Evolutionary conservation across 2,888 invertebrate genomes (phyloP).

Genomic region (Drosophila suboccidentalis): DNA sequence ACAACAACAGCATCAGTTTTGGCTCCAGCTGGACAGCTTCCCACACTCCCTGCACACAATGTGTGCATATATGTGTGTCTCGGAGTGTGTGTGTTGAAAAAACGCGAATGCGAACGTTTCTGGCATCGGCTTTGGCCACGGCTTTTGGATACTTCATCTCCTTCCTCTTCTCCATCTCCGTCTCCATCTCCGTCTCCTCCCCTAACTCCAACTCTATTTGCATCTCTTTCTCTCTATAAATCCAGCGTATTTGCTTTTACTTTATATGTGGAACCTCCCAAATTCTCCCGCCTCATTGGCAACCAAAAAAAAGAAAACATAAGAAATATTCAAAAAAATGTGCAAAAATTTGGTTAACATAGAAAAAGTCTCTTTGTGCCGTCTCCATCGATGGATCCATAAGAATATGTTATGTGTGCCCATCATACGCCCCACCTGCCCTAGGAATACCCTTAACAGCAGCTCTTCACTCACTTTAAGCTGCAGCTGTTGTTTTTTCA

Average conservation of each 20-base stretch:
- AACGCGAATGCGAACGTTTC: slow-evolving; percentile 73
- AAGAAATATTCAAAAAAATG: neutral
- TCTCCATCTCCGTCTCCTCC: no score
- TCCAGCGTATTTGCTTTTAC: slow-evolving; percentile 61
- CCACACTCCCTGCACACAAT: slow-evolving; percentile 6
- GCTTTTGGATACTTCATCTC: slow-evolving; percentile 39
- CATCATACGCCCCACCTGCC: slow-evolving; percentile 18
- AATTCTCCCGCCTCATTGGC: neutral
- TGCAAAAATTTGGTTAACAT: slow-evolving; percentile 48
- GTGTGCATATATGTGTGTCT: neutral
- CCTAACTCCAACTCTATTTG: neutral
- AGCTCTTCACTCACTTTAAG: neutral
- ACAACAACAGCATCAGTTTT: slow-evolving; percentile 25
- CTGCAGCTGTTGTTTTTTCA: no score
- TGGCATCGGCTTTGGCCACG: slow-evolving; percentile 60
- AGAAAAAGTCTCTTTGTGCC: slow-evolving; percentile 50
- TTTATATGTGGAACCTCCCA: slow-evolving; percentile 50
- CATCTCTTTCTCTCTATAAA: slow-evolving; percentile 21
- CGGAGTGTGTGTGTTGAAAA: slow-evolving; percentile 22
- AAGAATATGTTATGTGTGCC: slow-evolving; percentile 46
- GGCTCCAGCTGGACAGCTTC: slow-evolving; percentile 18
- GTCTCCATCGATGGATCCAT: slow-evolving; percentile 37
- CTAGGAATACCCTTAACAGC: slow-evolving; percentile 25
- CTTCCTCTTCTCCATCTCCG: slow-evolving; percentile 3
- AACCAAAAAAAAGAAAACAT: neutral